Evolutionary conservation across 1,140 invertebrate species (phyloP), one percentile per base, ranked within the genome.

Genomic region (Cataglyphis hispanica): DNA sequence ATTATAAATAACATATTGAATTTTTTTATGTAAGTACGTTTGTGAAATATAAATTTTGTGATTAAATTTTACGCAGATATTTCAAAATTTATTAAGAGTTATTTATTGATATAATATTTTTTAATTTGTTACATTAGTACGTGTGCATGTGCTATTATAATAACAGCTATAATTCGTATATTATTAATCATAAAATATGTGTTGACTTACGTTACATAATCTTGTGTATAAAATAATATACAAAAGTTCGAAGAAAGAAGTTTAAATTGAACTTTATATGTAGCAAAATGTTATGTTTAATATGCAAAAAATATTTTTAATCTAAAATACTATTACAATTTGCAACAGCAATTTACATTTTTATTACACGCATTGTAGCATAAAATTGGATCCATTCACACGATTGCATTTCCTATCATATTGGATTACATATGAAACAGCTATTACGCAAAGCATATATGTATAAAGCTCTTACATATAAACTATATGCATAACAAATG

Each of bases 331-430:
- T 27, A 19, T 8, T 34, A 46, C n/a, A 77, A 77, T 78, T 50
- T 8, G 40, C 75, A 78, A 19, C 8, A 37, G 31, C 27, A 80
- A 67, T 80, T 80, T 69, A 56, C 16, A 67, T 11, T 25, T 80
- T 69, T 19, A 69, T 11, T 40, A 40, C 46, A 69, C 11, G 76
- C 34, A 40, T n/a, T 40, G 31, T 40, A 37, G 34, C 46, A 11
- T 53, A 27, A 69, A 80, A 80, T 80, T 53, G 22, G 13, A 40
- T 53, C 1, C 2, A 16, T 58, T 31, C 13, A 13, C 22, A 27
- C 6, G 4, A 56, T 67, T 40, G 10, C 11, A 40, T 27, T 80
- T 53, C 2, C 22, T 25, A 56, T 69, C 16, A 19, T 69, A 56
- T 56, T 80, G 16, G 1, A 13, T 80, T 40, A 69, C 37, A 69